These are phyloP conservation scores for Gallinago paraguaiae DNA, from an alignment of 2,113 vertebrate species.

Conservation along the genomic window DNA sequence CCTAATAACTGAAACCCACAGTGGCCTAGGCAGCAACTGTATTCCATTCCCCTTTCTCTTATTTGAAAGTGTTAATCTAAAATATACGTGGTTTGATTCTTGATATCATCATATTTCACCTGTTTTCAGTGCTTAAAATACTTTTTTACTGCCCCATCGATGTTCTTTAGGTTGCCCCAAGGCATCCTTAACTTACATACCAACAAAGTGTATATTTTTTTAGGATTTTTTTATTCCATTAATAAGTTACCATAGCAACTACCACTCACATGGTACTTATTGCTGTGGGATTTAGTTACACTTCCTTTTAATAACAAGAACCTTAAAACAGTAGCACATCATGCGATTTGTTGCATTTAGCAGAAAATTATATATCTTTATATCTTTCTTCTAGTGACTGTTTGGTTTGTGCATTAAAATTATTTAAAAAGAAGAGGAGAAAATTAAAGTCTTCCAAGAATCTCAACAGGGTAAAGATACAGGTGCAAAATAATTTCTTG, in stretches of 20 bases:
- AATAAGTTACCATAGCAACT: conserved; percentile 76
- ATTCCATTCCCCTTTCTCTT: not conserved
- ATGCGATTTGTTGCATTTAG: not conserved
- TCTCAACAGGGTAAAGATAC: not conserved
- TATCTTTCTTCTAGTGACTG: not conserved
- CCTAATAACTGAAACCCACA: not conserved
- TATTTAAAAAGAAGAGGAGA: too few species aligned
- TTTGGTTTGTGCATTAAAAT: not conserved
- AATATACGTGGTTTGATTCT: not conserved
- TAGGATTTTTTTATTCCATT: conserved; percentile 48
- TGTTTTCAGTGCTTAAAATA: conserved; percentile 16
- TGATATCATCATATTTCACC: not conserved
- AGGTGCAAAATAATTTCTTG: not conserved
- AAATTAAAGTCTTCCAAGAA: not conserved
- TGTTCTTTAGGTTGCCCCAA: conserved; percentile 30
- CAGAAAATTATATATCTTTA: conserved; percentile 14
- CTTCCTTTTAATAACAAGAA: conserved; percentile 69
- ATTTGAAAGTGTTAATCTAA: conserved; percentile 23
- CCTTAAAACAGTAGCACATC: conserved; percentile 30
- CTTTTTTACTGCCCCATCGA: not conserved
- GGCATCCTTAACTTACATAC: conserved; percentile 52
- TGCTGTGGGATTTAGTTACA: conserved; percentile 62
- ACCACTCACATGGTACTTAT: conserved; percentile 61
- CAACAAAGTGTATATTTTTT: conserved; percentile 42
- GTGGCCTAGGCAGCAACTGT: not conserved